A percentile compares a stretch with the other conserved stretches of the same genome.
Conservation (phyloP, 2,888 invertebrate species). For the Ormyrus rosae region DNA sequence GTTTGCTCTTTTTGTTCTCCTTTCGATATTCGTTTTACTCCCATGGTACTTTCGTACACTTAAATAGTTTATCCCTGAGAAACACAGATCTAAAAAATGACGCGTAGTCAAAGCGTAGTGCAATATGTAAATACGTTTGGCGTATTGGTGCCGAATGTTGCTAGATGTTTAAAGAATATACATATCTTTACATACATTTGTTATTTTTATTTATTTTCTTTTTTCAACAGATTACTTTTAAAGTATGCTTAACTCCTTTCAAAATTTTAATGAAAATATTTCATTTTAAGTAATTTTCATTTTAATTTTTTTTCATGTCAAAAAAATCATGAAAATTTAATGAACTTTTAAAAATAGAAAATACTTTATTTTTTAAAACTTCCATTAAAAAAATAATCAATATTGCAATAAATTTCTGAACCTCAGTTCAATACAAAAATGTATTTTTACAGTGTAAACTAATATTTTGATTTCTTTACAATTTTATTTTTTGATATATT, state of each 20-base stretch:
- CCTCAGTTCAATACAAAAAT: no score
- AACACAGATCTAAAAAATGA: slow-evolving; percentile 64
- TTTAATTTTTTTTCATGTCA: no score
- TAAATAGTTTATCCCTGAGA: slow-evolving; percentile 49
- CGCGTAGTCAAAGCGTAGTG: slow-evolving; percentile 72
- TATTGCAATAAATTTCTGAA: no score
- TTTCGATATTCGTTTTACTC: slow-evolving; percentile 53
- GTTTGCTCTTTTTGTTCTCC: slow-evolving; percentile 40
- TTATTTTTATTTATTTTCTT: slow-evolving; percentile 38
- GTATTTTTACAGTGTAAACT: no score
- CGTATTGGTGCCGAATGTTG: slow-evolving; percentile 63
- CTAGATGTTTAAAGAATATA: slow-evolving; percentile 69
- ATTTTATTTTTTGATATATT: no score
- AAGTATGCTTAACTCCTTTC: not conserved
- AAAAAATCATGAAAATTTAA: no score
- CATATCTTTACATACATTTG: slow-evolving; percentile 68
- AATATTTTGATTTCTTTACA: no score
- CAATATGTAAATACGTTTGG: slow-evolving; percentile 66
- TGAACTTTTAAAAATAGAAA: no score
- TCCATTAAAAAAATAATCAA: no score
- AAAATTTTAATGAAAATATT: not conserved
- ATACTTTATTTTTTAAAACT: no score
- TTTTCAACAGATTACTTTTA: slow-evolving; percentile 6
- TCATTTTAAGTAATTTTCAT: not conserved
- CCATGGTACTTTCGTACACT: slow-evolving; percentile 53